Conservation (phyloP, 2,888 invertebrate genomes). For the Lapara coniferarum region DNA sequence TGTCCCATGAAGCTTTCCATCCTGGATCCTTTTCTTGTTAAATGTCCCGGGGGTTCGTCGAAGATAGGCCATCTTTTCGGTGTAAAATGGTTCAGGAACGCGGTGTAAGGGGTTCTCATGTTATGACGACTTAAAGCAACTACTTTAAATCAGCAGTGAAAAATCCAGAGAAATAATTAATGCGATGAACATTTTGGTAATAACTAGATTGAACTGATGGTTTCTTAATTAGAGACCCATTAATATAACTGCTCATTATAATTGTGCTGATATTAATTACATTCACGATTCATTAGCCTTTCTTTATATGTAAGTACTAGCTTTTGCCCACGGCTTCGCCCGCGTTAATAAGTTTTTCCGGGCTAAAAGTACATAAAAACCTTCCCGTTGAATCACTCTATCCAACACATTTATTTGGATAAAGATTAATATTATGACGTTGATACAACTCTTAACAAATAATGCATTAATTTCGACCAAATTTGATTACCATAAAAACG, state of each 20-base stretch:
- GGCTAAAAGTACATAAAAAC: too few species aligned
- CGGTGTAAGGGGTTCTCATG: constrained; percentile 59
- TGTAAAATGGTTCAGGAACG: constrained; percentile 49
- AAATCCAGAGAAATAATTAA: constrained; percentile 9
- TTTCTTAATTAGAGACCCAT: not conserved
- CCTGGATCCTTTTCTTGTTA: constrained; percentile 62
- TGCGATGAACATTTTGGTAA: not conserved
- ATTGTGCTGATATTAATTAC: too few species aligned
- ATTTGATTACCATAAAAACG: too few species aligned
- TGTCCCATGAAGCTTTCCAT: constrained; percentile 66
- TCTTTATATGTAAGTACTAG: not conserved
- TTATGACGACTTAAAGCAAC: constrained; percentile 66
- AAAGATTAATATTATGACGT: too few species aligned
- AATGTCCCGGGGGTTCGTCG: constrained; percentile 49
- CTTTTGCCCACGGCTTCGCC: too few species aligned
- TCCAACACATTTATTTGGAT: too few species aligned
- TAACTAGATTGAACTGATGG: not conserved
- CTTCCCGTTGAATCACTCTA: too few species aligned
- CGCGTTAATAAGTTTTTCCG: too few species aligned
- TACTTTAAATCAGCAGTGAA: constrained; percentile 37
- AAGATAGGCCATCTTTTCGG: constrained; percentile 58
- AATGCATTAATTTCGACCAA: too few species aligned
- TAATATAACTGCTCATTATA: not conserved
- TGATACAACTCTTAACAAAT: too few species aligned
- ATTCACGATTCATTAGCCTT: not conserved